Evolutionary conservation across 2,113 vertebrate species (phyloP), one percentile per base, ranked within the genome.

Genomic region (Uria lomvia): DNA sequence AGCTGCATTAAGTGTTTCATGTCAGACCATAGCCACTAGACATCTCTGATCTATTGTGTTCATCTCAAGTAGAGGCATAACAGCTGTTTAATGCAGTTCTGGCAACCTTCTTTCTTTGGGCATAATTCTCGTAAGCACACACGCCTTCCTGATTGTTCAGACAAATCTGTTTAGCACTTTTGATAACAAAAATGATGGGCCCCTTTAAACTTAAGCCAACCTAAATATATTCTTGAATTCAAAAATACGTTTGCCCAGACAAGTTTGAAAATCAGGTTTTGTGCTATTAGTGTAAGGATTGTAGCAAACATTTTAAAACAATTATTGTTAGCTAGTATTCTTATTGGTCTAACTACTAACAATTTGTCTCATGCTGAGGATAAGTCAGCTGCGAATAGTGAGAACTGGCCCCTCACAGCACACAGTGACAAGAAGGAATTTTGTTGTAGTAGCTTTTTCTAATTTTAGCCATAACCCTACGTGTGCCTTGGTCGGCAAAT

Each of bases 171-270:
- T 78, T 13, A 94, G 87, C 45, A 53, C 24, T 62, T 45, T 45
- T 34, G 76, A 70, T 78, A 96, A 92, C 36, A 84, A 93, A 88
- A 97, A 83, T 27, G 19, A 82, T 30, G 15, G 34, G 23, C 6
- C 21, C 58, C 85, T 95, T 97, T 92, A 83, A 96, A 74, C 80
- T 65, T 74, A 29, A 84, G 87, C 85, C 87, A 95, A 96, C 18
- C 23, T 82, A 90, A 96, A 95, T 17, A 72, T 21, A 88, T 38
- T 45, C 42, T 77, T 86, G 26, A 68, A 82, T 96, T 94, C 26
- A 70, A 91, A 80, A 89, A 68, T 22, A 38, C 9, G 55, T 85
- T 68, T 92, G 84, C 75, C 67, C 75, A 71, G 83, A 92, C 74
- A 92, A 83, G 78, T 78, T 74, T 19, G 23, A 85, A 94, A 89